Conservation (phyloP, 2,113 vertebrate genomes). For the Alligator mississippiensis region DNA sequence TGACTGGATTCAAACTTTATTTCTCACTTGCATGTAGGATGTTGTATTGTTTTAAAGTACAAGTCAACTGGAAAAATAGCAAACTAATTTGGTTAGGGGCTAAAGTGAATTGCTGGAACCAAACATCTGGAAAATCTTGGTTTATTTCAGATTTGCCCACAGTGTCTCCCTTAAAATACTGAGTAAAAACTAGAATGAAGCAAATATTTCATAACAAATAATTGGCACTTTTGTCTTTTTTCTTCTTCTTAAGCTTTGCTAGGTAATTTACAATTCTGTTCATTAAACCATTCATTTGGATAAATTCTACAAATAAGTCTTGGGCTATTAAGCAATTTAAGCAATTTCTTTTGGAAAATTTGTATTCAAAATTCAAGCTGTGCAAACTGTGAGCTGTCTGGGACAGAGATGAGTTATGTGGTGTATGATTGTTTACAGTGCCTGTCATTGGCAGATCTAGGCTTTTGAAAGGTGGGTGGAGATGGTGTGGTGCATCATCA, state of each 20-base stretch:
- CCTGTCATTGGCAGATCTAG: too few relatives aligned
- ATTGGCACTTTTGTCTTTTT: slow-evolving; percentile 11
- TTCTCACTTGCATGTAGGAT: not conserved
- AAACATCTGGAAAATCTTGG: not conserved
- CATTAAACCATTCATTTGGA: slow-evolving; percentile 12
- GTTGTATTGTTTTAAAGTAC: not conserved
- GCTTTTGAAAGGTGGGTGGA: too few relatives aligned
- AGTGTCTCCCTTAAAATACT: not conserved
- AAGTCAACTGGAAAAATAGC: not conserved
- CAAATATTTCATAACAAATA: not conserved
- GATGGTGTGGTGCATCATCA: too few relatives aligned
- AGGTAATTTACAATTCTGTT: not conserved
- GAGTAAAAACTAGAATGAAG: not conserved
- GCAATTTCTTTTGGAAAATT: not conserved
- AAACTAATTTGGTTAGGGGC: not conserved
- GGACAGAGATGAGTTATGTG: not conserved
- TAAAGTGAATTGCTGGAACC: not conserved
- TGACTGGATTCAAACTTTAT: not conserved
- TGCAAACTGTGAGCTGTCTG: not conserved
- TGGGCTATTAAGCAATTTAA: slow-evolving; percentile 9
- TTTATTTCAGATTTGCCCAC: slow-evolving; percentile 2
- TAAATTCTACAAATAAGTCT: slow-evolving; percentile 25
- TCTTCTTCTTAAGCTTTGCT: slow-evolving; percentile 29
- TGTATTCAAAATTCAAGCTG: not conserved
- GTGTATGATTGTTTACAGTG: not conserved